Percentiles rank a stretch among this genome's conserved stretches.
phyloP scores from a whole-genome alignment of 2,113 vertebrate genomes.

The Salvator merianae region DNA sequence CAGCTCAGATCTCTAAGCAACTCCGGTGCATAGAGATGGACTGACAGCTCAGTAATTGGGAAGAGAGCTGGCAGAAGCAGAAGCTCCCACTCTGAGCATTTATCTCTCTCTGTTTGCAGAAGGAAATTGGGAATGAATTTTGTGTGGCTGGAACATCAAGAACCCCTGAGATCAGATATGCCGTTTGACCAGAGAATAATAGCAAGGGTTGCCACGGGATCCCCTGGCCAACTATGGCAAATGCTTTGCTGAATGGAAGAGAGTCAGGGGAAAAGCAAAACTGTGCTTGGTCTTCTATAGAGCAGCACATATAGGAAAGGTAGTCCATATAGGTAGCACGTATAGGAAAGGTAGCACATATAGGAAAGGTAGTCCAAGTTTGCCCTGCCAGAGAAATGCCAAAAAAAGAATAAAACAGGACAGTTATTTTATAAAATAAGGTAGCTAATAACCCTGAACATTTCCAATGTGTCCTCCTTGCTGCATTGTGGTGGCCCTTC shows the following conservation, averaged over 20 bases:
- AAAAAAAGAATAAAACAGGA: background rate
- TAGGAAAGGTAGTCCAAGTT: no score
- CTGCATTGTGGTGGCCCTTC: no score
- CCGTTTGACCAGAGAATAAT: background rate
- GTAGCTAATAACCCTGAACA: background rate
- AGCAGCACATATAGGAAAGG: background rate
- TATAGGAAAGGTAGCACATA: no score
- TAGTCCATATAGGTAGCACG: no score
- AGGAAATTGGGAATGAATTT: conserved; percentile 28
- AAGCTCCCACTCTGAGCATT: background rate
- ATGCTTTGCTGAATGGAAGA: background rate
- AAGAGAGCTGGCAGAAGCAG: background rate
- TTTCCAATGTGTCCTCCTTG: no score
- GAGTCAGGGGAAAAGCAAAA: background rate
- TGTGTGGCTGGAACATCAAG: conserved; percentile 14
- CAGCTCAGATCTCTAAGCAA: background rate
- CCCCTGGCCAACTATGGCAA: background rate
- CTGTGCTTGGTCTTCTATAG: background rate
- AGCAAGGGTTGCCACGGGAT: background rate
- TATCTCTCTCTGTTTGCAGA: conserved; percentile 10
- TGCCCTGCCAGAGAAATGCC: background rate
- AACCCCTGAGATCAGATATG: conserved; percentile 13
- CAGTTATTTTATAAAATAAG: background rate
- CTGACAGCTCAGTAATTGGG: conserved; percentile 7
- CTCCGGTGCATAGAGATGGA: conserved; percentile 11